A percentile compares a stretch with the other conserved stretches of the same genome.
phyloP scores from a whole-genome alignment of 2,888 invertebrate genomes.

The Calliscelio sp. region DNA sequence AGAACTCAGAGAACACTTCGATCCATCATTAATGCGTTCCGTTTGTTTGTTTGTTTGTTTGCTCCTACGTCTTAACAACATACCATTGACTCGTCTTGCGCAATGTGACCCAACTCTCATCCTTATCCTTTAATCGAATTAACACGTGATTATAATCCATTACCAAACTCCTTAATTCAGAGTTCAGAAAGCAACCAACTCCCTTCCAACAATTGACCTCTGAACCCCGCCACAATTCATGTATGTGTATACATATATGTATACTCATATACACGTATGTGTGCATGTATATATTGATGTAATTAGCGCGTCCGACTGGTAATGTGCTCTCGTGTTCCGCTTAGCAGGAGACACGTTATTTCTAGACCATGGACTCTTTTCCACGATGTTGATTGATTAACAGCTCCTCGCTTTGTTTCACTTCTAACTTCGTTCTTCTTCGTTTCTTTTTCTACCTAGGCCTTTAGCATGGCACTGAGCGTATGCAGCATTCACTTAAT shows the following conservation, averaged over 20 bases:
- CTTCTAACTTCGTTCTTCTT: constrained; percentile 26
- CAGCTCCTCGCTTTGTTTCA: constrained; percentile 55
- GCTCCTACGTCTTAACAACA: constrained; percentile 10
- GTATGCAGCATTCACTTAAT: constrained; percentile 47
- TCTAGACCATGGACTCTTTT: constrained; percentile 66
- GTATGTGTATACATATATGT: no score
- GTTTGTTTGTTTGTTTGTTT: constrained; percentile 32
- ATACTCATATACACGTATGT: no score
- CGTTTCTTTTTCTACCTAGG: constrained; percentile 54
- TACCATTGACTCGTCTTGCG: constrained; percentile 7
- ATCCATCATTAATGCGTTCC: constrained; percentile 27
- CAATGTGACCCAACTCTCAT: not conserved
- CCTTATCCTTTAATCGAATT: constrained; percentile 4
- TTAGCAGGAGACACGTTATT: constrained; percentile 55
- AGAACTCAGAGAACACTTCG: constrained; percentile 35
- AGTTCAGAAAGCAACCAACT: no score
- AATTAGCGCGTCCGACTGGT: constrained; percentile 41
- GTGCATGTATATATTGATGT: constrained; percentile 48
- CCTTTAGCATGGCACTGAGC: constrained; percentile 51
- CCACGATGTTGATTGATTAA: constrained; percentile 65
- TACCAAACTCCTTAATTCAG: not conserved
- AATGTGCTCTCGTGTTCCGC: constrained; percentile 49
- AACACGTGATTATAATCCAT: constrained; percentile 29
- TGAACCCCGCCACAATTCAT: constrained; percentile 19
- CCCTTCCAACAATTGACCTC: no score